A percentile compares a stretch with the other conserved stretches of the same genome.
These are phyloP conservation scores for Deroptyus accipitrinus DNA, from an alignment of 2,113 vertebrate genomes.

Conservation along the genomic window DNA sequence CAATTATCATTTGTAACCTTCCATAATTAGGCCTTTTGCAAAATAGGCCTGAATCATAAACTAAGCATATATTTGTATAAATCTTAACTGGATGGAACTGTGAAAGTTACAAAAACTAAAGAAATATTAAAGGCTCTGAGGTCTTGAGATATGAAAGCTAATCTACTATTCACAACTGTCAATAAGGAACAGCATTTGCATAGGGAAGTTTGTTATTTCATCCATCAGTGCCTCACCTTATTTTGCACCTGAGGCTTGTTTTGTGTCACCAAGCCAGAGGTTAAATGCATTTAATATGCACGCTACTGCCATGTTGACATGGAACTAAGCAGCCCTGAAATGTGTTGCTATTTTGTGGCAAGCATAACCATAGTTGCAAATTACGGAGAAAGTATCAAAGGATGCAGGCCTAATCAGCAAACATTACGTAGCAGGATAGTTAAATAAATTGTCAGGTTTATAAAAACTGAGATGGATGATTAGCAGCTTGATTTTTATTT, in stretches of 20 bases:
- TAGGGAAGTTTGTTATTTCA: not conserved
- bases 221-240: not conserved
- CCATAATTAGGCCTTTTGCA: not conserved
- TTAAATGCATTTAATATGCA: not conserved
- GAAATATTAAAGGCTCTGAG: not conserved
- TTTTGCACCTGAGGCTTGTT: conserved; percentile 2
- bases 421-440: not conserved
- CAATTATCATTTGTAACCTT: not conserved
- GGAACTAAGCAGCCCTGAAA: not conserved
- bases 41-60: not conserved
- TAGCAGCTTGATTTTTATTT: not conserved
- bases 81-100: not conserved
- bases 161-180: not conserved
- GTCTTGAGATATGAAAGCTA: not conserved
- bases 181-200: not conserved
- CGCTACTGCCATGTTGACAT: not conserved
- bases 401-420: not conserved
- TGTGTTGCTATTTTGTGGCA: not conserved
- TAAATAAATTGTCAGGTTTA: not conserved
- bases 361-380: not conserved
- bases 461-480: not conserved
- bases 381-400: not conserved
- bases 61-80: not conserved
- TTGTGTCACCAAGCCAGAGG: not conserved
- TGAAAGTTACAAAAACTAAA: not conserved